These are phyloP conservation scores for Perdita meconis DNA, from an alignment of 2,888 invertebrate species.

Conservation along the genomic window DNA sequence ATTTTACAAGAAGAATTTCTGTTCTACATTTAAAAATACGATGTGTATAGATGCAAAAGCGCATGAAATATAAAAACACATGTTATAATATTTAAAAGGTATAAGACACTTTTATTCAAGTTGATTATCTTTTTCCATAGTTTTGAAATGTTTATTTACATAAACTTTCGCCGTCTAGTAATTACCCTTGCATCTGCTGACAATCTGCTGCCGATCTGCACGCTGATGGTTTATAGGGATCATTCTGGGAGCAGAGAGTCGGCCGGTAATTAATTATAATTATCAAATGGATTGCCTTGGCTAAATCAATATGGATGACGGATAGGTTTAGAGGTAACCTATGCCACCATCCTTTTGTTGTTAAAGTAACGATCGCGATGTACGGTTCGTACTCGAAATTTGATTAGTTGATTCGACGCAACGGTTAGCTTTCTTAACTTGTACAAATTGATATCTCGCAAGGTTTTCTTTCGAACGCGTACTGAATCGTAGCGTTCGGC, in stretches of 20 bases:
- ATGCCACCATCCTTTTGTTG: constrained; percentile 29
- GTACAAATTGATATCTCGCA: constrained; percentile 27
- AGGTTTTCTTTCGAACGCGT: constrained; percentile 16
- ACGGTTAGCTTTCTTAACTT: constrained; percentile 33
- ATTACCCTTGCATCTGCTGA: too few relatives aligned
- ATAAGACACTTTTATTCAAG: too few relatives aligned
- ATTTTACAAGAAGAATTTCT: too few relatives aligned
- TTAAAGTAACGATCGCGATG: neutral
- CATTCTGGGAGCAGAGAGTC: constrained; percentile 2
- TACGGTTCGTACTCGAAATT: constrained; percentile 21
- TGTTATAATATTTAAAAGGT: too few relatives aligned
- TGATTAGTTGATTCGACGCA: neutral
- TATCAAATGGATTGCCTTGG: constrained; percentile 7
- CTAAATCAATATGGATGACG: neutral
- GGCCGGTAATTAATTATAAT: neutral
- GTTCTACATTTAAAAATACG: too few relatives aligned
- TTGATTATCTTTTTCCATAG: too few relatives aligned
- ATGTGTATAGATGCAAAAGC: too few relatives aligned
- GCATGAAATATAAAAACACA: too few relatives aligned
- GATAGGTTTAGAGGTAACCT: constrained; percentile 28
- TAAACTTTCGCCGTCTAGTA: too few relatives aligned
- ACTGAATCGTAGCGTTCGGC: neutral
- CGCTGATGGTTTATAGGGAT: too few relatives aligned
- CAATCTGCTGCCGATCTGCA: too few relatives aligned
- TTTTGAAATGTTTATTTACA: too few relatives aligned